Evolutionary conservation across 53 echinoderm and acorn worm genomes (phyloP), one percentile per base, ranked within the genome.

Genomic region (Apostichopus leukothele): DNA sequence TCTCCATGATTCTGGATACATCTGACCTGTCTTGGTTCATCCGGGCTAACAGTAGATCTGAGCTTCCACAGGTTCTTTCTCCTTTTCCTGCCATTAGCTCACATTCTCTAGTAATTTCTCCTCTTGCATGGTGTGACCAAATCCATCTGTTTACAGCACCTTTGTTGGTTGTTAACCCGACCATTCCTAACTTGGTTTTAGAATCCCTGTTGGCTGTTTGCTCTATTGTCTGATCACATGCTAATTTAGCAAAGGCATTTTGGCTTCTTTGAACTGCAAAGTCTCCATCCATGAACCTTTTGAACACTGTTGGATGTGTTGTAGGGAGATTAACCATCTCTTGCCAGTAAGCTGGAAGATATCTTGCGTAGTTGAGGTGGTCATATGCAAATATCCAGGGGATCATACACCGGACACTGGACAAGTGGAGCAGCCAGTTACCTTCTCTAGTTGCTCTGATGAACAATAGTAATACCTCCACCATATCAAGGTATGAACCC

Each of bases 351-450:
- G 74, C 92, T 16, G 89, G 91, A n/a, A 91, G 85, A 83, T 94
- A 94, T 16, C 94, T 78, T 11, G 94, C 83, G 76, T 94, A 91
- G 50, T 94, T 94, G 71, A 86, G 75, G 39, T 88, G 83, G 76
- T 94, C 89, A 60, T 89, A 92, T 1, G 92, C 94, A 84, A 94
- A 90, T 19, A 93, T 53, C 94, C 94, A 93, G 12, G 91, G 94
- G 18, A 93, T 74, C 84, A 93, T 91, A 4, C 68, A 86, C 26
- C 94, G 53, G 0, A 89, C 86, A 13, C 77, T 80, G n/a, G 94
- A 87, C 21, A 91, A 86, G 52, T 93, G 91, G 12, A 93, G 79
- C 54, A 79, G 73, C 94, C 94, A 93, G 79, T 91, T 68, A n/a
- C 89, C 94, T 66, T 91, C 91, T 52, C 90, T n/a, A 11, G 77